Base-by-base conservation (phyloP, 2,888 invertebrate genomes). In the Luperina testacea region DNA sequence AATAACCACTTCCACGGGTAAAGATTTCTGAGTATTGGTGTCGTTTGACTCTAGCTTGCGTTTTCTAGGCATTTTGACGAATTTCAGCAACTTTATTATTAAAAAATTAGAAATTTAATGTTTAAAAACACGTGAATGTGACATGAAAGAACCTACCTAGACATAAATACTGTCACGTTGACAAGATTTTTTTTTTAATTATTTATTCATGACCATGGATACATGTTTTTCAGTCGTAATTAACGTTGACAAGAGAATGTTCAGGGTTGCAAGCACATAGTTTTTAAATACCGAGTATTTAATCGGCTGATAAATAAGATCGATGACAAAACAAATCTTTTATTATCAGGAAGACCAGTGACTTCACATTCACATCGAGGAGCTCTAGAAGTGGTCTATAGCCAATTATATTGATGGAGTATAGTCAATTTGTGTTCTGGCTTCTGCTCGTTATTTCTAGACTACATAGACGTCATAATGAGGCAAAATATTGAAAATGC, bases 1-100 rank as follows among this genome's bases (percentile, higher is more conserved):
- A 63, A 97, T 92, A 51, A 97, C 92, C 38, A 98, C 97, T 94
- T 97, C 97, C 1, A 97, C 94, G 24, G 96, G 92, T 42, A 90
- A 83, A 71, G 92, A 81, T 71, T 95, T 94, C 32, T 90, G 89
- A 13, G 76, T 27, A 45, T 77, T 84, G 3, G 73, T 77, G 45
- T 91, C 89, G 70, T 91, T 91, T 32, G 90, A 57, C 80, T 93
- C 91, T 15, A 93, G 83, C 84, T 95, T 95, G 48, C 95, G 93
- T 92, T 96, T 96, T 87, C 92, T 95, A 17, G 88, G 93, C 96
- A 97, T 96, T 87, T 82, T 86, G 15, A 13, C 1, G 4, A 67
- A 63, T 69, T 77, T 67, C 5, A 64, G 42, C 0, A 27, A 32
- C 3, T 38, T 20, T 74, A 38, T 1, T 61, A 68, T 17, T 27